phyloP scores from a whole-genome alignment of 2,113 vertebrate genomes.

The Datnioides undecimradiatus region DNA sequence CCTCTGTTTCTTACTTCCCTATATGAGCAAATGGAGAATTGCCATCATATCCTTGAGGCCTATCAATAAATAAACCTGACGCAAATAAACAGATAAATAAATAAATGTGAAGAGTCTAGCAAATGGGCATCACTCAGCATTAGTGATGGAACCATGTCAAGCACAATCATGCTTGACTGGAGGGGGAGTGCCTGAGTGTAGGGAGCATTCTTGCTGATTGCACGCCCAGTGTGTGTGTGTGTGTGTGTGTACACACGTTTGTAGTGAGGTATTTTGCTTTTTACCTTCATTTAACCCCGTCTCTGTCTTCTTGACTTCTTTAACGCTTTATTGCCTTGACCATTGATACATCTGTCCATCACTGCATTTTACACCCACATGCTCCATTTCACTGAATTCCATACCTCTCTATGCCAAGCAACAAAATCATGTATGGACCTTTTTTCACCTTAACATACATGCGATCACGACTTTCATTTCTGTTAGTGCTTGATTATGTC shows the following conservation, averaged over 20 bases:
- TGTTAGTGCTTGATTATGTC: background rate
- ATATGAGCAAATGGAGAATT: slow-evolving; percentile 77
- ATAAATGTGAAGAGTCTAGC: slow-evolving; percentile 78
- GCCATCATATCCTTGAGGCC: slow-evolving; percentile 67
- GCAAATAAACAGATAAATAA: slow-evolving; percentile 88
- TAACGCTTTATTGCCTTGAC: slow-evolving; percentile 30
- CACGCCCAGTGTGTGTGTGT: slow-evolving; percentile 44
- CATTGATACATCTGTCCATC: slow-evolving; percentile 30
- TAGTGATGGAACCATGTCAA: slow-evolving; percentile 81
- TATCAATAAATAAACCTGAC: slow-evolving; percentile 85
- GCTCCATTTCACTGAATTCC: slow-evolving; percentile 4
- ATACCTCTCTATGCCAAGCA: slow-evolving; percentile 5
- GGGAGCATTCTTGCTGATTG: slow-evolving; percentile 62
- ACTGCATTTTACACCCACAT: background rate
- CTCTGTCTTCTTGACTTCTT: slow-evolving; percentile 24
- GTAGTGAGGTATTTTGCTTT: slow-evolving; percentile 22
- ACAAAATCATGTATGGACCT: background rate
- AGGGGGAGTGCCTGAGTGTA: slow-evolving; percentile 67
- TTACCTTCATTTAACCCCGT: slow-evolving; percentile 57
- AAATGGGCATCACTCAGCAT: slow-evolving; percentile 84
- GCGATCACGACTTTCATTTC: background rate
- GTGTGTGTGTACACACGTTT: slow-evolving; percentile 51
- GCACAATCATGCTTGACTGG: slow-evolving; percentile 74
- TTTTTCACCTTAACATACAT: background rate
- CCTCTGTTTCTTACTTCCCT: slow-evolving; percentile 14